Evolutionary conservation across 1,140 invertebrate species (phyloP).

Genomic region (Diachasmimorpha longicaudata): DNA sequence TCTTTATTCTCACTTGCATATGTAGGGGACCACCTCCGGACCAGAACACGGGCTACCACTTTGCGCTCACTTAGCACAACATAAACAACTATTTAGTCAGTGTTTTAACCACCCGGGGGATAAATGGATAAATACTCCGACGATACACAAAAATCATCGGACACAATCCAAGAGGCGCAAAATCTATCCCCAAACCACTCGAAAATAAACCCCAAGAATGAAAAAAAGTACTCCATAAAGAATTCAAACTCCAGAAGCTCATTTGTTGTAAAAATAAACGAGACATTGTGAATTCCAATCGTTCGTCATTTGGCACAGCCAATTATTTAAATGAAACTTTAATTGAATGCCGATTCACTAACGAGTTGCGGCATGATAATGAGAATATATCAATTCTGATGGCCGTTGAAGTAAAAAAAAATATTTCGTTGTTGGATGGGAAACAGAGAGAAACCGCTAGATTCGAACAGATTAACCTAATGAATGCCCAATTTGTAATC

Average conservation of each 20-base stretch:
- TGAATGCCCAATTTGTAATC: conserved; percentile 47
- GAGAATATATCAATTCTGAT: conserved; percentile 19
- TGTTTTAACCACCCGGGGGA: conserved; percentile 27
- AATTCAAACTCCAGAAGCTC: conserved; percentile 9
- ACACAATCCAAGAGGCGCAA: background rate
- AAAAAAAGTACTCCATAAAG: background rate
- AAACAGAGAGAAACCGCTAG: background rate
- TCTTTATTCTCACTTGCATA: conserved; percentile 5
- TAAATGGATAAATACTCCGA: conserved; percentile 22
- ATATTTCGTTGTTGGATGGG: background rate
- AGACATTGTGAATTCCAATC: conserved; percentile 7
- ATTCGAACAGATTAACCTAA: conserved; percentile 41
- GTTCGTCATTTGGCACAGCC: conserved; percentile 3
- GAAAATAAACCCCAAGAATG: background rate
- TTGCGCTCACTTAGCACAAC: conserved; percentile 54
- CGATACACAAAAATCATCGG: background rate
- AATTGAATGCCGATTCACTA: conserved; percentile 30
- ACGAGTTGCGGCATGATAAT: conserved; percentile 29
- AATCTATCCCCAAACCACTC: background rate
- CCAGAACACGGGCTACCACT: conserved; percentile 54
- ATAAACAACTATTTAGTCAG: conserved; percentile 46
- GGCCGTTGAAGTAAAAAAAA: background rate
- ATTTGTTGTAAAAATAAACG: conserved; percentile 6
- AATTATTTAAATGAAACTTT: conserved; percentile 31
- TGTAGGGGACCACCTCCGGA: conserved; percentile 46